Percentiles rank a stretch among this genome's conserved stretches.
Evolutionary conservation across 2,113 vertebrate genomes (phyloP).

Genomic region (Gasterosteus nipponicus): DNA sequence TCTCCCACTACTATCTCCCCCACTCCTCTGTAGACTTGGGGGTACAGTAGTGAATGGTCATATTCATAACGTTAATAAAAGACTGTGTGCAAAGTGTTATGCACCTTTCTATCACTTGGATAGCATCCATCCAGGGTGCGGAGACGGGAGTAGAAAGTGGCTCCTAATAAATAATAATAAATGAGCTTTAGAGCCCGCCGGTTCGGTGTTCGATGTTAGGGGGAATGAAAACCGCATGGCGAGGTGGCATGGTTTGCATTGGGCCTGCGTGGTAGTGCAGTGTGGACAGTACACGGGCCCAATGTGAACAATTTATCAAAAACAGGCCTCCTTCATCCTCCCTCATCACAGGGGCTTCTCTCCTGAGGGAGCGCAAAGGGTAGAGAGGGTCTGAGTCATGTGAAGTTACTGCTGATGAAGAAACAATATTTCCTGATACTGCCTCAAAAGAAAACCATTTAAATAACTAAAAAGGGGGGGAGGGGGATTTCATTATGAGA

Average conservation of each 20-base stretch:
- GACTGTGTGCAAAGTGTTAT: too few relatives aligned
- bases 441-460: not conserved
- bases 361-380: not conserved
- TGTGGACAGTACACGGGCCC: not conserved
- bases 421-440: not conserved
- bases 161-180: slow-evolving; percentile 10
- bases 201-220: not conserved
- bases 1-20: not conserved
- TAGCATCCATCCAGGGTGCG: slow-evolving; percentile 11
- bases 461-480: not conserved
- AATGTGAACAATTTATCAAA: not conserved
- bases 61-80: not conserved
- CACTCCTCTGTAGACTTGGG: not conserved
- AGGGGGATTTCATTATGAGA: not conserved
- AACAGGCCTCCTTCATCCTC: not conserved
- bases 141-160: slow-evolving; percentile 16
- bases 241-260: not conserved
- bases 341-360: not conserved
- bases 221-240: not conserved
- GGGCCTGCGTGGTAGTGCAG: not conserved
- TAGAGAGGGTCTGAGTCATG: not conserved
- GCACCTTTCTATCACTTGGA: slow-evolving; percentile 26
- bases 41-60: not conserved
- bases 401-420: not conserved
- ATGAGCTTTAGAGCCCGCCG: slow-evolving; percentile 29